Base-by-base conservation (phyloP, 2,797 vertebrate species). In the Sitta carolinensis region DNA sequence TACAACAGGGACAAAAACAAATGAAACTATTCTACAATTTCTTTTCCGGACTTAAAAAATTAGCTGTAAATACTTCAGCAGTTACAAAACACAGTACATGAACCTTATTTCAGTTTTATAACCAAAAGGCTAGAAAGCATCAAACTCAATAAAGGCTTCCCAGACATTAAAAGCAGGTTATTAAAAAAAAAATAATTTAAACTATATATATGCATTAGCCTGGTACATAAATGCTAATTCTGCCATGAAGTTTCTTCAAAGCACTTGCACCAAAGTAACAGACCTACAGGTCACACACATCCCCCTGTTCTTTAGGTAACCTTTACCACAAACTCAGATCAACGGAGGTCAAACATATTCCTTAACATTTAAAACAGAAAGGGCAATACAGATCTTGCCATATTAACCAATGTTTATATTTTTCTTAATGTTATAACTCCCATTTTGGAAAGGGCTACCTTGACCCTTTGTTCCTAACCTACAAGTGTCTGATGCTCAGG, bases 351-450 rank as follows among this genome's bases (percentile, higher is more conserved):
- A 95, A 80, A 92, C 78, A 90, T 69, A 76, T 38, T 92, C 93
- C 73, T 54, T 81, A 95, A 84, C 92, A 95, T 94, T 96, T 94
- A 94, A 84, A 93, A 84, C 40, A 91, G 74, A 89, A 96, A 97
- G 94, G 84, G 62, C 91, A 96, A 62, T 64, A 69, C 34, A 70
- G 48, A 91, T 23, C 82, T 84, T 92, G 76, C 45, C 34, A 38
- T 57, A 94, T 64, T 78, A 92, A 69, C 13, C 32, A 58, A 90
- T 81, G 57, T 75, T 87, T 86, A 15, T 68, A 40, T 80, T 95
- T 84, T 88, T 62, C 84, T 87, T 93, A 83, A 87, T 72, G 68
- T 51, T 93, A 30, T 11, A 52, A 63, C 57, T 81, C 25, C 36
- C 16, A n/a, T 81, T 78, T 87, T 73, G 92, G 51, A 63, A 89